These are phyloP conservation scores for Andinoacara biseriatus DNA, from an alignment of 2,113 vertebrate genomes.

Conservation along the genomic window DNA sequence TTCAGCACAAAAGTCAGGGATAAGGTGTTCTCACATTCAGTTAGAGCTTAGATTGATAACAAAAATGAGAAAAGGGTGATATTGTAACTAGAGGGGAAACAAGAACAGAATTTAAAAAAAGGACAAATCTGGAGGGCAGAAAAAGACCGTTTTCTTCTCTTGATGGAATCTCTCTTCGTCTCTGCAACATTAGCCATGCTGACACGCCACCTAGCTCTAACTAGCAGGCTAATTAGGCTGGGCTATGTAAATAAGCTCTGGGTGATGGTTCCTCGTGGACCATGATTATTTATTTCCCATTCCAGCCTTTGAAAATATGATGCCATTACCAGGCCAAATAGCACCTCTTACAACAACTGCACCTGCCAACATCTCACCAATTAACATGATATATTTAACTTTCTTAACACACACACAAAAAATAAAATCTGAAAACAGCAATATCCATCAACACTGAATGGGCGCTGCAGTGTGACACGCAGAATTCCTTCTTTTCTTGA, in stretches of 20 bases:
- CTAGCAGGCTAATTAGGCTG: background rate
- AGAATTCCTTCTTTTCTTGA: background rate
- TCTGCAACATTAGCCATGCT: background rate
- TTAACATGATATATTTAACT: background rate
- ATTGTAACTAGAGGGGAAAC: background rate
- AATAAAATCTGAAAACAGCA: no score
- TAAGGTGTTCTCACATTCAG: background rate
- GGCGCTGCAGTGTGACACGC: background rate
- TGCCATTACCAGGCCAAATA: background rate
- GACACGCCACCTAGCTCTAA: background rate
- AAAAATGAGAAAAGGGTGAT: background rate
- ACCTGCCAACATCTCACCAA: background rate
- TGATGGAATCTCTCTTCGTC: background rate
- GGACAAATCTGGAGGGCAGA: background rate
- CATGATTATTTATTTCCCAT: background rate
- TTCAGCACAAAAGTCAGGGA: background rate
- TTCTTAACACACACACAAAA: background rate
- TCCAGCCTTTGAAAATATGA: background rate
- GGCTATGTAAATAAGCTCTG: constrained; percentile 3
- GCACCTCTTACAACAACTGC: background rate
- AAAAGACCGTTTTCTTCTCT: background rate
- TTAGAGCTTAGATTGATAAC: background rate
- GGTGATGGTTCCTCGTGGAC: background rate
- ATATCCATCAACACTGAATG: background rate
- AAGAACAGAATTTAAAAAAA: background rate